Evolutionary conservation across 2,888 invertebrate species (phyloP).

Genomic region (Drosophila mimica): DNA sequence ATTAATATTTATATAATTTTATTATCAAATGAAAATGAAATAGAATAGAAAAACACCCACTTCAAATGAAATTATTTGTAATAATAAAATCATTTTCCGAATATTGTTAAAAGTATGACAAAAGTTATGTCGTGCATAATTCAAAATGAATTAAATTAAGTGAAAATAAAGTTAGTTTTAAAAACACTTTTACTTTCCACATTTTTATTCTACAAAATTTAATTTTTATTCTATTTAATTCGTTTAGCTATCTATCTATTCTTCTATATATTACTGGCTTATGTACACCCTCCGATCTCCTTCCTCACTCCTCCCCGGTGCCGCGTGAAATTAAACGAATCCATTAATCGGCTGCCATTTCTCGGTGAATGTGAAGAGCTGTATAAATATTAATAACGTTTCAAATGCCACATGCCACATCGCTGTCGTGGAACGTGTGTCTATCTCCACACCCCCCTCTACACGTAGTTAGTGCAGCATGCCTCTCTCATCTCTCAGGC

Average conservation of each 20-base stretch:
- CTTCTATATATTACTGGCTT: neutral
- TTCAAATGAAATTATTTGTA: neutral
- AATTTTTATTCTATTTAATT: too few relatives aligned
- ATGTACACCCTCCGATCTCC: too few relatives aligned
- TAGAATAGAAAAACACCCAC: neutral
- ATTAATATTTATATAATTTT: neutral
- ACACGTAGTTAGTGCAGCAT: neutral
- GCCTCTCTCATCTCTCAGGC: too few relatives aligned
- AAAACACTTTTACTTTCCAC: neutral
- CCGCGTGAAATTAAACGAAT: conserved; percentile 31
- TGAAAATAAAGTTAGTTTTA: neutral
- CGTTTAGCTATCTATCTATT: neutral
- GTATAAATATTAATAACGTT: conserved; percentile 77
- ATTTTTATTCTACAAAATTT: neutral
- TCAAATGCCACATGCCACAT: conserved; percentile 61
- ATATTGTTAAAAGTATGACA: neutral
- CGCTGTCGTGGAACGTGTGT: conserved; percentile 20
- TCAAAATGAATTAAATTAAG: neutral
- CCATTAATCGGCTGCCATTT: conserved; percentile 44
- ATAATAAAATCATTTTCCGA: neutral
- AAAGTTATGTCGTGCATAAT: neutral
- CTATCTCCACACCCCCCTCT: neutral
- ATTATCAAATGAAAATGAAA: neutral
- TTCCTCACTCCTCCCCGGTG: neutral
- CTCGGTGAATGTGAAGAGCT: conserved; percentile 55